Evolutionary conservation across 2,888 invertebrate genomes (phyloP), one percentile per base, ranked within the genome.

Genomic region (Plemyria rubiginata): DNA sequence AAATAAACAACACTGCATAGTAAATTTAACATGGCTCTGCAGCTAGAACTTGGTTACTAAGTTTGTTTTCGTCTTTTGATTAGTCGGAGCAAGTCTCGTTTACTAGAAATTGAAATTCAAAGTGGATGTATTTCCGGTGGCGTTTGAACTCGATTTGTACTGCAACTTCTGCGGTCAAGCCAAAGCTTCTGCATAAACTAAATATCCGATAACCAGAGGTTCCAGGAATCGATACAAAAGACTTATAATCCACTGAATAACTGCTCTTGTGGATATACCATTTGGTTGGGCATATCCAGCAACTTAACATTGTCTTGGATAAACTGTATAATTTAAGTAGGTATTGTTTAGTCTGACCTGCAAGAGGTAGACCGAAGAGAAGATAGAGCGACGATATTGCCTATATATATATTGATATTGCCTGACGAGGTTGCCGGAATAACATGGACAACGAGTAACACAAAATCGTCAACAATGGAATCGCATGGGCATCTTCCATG

Each of bases 51-150:
- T 45, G 9, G 40, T 28, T 57, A 36, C 36, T 22, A 54, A 55
- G 54, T 62, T 62, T 54, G 53, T 56, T 65, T 54, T 52, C 55
- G 38, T 54, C 54, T 54, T 58, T 52, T 65, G 58, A 62, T 65
- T 65, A 40, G 52, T 15, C 32, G 46, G 41, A 58, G 29, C 48
- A 65, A 65, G 58, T 61, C 59, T 64, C 46, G 50, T 63, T 60
- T 63, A 58, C 56, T 53, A 68, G 50, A 57, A 67, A 68, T 65
- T 65, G 62, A 68, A 65, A 68, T 68, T 62, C 68, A 68, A 65
- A 65, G 62, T 63, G 58, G 58, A 40, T 62, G 54, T 62, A 62
- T 40, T 58, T 65, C 60, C 60, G 46, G 54, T 59, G 58, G 58
- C 62, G 56, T 52, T 62, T 68, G 62, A 68, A 60, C 62, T 58